Conservation (phyloP, 2,888 invertebrate species). For the Adelphocoris suturalis region DNA sequence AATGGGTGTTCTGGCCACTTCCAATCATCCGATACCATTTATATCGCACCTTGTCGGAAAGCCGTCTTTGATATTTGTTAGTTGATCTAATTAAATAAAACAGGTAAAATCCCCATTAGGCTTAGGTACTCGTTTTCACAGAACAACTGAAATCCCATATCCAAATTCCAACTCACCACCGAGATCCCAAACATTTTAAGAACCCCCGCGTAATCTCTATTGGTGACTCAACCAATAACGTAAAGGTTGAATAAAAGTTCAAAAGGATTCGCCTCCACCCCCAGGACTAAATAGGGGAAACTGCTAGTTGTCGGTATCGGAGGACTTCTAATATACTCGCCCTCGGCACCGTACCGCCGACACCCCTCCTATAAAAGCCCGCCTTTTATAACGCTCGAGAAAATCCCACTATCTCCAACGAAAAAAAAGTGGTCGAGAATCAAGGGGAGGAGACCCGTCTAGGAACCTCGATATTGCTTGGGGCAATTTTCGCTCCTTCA, state of each 20-base stretch:
- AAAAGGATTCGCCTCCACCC: constrained; percentile 35
- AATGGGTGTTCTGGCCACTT: too few relatives aligned
- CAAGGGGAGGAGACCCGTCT: neutral
- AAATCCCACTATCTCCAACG: constrained; percentile 48
- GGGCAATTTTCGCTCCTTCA: constrained; percentile 41
- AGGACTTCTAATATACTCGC: constrained; percentile 63
- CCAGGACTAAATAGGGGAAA: constrained; percentile 55
- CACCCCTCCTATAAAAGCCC: constrained; percentile 18
- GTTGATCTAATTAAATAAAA: too few relatives aligned
- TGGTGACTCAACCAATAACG: constrained; percentile 67
- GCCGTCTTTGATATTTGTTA: too few relatives aligned
- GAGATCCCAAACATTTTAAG: neutral
- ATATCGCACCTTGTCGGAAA: too few relatives aligned
- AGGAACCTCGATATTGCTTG: constrained; percentile 28
- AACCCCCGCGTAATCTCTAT: neutral
- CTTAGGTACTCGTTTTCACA: neutral
- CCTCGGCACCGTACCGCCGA: neutral
- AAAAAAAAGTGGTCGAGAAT: neutral
- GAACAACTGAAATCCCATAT: neutral
- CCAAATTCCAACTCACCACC: neutral
- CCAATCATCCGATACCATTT: too few relatives aligned
- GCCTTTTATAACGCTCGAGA: constrained; percentile 45
- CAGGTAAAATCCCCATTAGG: too few relatives aligned
- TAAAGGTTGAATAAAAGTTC: constrained; percentile 60
- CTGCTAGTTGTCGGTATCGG: constrained; percentile 14